Base-by-base conservation (phyloP, 2,797 vertebrate genomes). In the Trichosurus vulpecula region DNA sequence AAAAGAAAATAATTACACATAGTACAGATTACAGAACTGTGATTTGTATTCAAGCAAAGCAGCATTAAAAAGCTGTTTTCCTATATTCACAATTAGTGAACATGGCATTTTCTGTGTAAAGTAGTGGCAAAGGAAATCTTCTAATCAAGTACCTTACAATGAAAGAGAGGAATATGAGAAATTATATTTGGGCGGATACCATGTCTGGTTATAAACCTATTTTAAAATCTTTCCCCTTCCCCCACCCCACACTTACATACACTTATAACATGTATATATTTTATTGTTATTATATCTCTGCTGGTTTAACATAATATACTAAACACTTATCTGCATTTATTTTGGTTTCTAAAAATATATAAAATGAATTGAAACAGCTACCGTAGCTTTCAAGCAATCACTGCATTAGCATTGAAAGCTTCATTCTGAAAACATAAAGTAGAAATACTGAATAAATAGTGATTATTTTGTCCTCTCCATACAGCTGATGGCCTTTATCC, bases 371-470 rank as follows among this genome's bases (percentile, higher is more conserved):
- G 56, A 57, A 57, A 57, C 56, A 57, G 27, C 56, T 57, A 57
- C 27, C 0, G 2, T 56, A 57, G 56, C 56, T 57, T 57, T 57
- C 56, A 97, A 57, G 96, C 95, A 97, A 97, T 98, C 97, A 96
- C 92, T 97, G 95, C 90, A 97, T 97, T 98, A 97, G 98, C 97
- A 95, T 96, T 74, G 93, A 98, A 98, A 98, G 98, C 98, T 98
- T 97, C 98, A 97, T 97, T 98, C 97, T 95, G 98, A 98, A 98
- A 99, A 98, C 35, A 93, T 96, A 97, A 98, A 99, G 98, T 98
- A 98, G 98, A 98, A 98, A 98, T 95, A 97, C 97, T 97, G 98
- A 99, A 98, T 98, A 98, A 98, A 98, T 98, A 99, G 98, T 97
- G 97, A 98, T 98, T 98, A 98, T 98, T 98, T 97, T 98, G 97